phyloP scores from a whole-genome alignment of 2,113 vertebrate genomes.

The Origma solitaria region DNA sequence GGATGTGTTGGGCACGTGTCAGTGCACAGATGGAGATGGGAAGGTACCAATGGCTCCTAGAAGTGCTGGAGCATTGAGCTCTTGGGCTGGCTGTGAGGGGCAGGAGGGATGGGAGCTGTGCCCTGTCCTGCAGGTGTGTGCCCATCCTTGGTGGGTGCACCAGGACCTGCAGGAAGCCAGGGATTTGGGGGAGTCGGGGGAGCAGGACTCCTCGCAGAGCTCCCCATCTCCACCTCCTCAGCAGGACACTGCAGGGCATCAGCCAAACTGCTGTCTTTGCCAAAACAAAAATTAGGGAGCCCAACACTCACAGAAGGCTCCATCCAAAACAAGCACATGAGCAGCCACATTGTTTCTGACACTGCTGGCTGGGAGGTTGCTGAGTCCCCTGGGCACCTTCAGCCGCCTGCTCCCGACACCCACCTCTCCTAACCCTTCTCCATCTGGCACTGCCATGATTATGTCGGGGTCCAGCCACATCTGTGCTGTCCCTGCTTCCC shows the following conservation, averaged over 20 bases:
- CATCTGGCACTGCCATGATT: neutral
- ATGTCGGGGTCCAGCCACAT: fast-evolving
- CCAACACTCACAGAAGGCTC: neutral
- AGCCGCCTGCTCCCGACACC: fast-evolving
- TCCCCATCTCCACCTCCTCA: neutral
- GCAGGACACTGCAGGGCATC: neutral
- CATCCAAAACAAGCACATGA: neutral
- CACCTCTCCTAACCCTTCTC: neutral
- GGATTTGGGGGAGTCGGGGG: neutral
- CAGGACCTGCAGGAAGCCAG: fast-evolving
- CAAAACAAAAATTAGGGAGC: neutral
- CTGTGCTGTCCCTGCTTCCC: neutral
- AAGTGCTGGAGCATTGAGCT: fast-evolving
- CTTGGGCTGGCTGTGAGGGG: neutral
- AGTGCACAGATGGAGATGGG: neutral
- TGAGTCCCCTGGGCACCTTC: neutral
- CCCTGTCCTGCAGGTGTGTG: neutral
- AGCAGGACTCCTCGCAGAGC: neutral
- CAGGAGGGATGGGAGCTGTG: neutral
- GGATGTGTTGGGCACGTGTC: fast-evolving
- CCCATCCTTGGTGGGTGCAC: neutral
- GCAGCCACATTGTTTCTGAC: neutral
- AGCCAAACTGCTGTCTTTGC: neutral
- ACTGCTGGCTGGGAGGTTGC: neutral
- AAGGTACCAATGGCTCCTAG: neutral